Evolutionary conservation across 2,888 invertebrate genomes (phyloP).

Genomic region (Ctenicera cuprea): DNA sequence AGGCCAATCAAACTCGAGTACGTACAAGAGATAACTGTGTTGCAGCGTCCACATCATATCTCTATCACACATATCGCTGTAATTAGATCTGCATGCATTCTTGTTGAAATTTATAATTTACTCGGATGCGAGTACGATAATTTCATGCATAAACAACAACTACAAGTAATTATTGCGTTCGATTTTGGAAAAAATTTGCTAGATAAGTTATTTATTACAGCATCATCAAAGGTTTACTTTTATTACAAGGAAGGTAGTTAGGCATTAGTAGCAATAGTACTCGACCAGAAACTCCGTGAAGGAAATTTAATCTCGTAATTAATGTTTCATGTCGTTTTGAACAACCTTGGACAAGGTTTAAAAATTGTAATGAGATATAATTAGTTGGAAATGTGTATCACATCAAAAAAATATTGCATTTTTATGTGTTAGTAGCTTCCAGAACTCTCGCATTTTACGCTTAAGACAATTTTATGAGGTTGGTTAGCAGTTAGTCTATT

Average conservation of each 20-base stretch:
- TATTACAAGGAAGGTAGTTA: background rate
- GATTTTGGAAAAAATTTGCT: background rate
- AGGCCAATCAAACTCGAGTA: slow-evolving; percentile 56
- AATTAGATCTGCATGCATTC: slow-evolving; percentile 47
- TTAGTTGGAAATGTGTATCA: too few relatives aligned
- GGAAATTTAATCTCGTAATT: background rate
- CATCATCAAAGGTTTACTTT: slow-evolving; percentile 5
- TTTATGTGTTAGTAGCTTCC: too few relatives aligned
- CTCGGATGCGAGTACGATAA: slow-evolving; percentile 16
- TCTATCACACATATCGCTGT: slow-evolving; percentile 45
- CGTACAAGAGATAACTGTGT: slow-evolving; percentile 56
- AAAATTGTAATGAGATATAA: too few relatives aligned
- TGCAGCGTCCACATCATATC: slow-evolving; percentile 51
- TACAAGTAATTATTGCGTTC: slow-evolving; percentile 36
- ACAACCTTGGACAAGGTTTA: too few relatives aligned
- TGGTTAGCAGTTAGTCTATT: too few relatives aligned
- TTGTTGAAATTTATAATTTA: slow-evolving; percentile 41
- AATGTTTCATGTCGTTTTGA: background rate
- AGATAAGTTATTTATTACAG: slow-evolving; percentile 21
- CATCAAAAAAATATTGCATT: too few relatives aligned
- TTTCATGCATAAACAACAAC: slow-evolving; percentile 40
- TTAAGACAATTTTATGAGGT: too few relatives aligned
- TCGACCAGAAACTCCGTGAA: background rate
- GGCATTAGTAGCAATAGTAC: background rate
- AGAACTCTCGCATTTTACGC: too few relatives aligned